Conservation (phyloP, 92 coral and sea anemone species). For the Paragorgia papillata region DNA sequence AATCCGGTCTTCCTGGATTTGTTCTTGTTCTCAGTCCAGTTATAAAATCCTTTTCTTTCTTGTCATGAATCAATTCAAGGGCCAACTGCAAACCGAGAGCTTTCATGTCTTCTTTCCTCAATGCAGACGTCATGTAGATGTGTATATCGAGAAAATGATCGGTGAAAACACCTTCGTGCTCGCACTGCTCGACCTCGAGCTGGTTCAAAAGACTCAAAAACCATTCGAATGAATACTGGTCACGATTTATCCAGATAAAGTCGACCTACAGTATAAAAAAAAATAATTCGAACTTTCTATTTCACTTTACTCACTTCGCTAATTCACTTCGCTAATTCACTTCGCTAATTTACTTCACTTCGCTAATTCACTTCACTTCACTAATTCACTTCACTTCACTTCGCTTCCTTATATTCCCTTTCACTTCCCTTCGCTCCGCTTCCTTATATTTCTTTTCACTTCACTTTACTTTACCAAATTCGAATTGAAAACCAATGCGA, state of each 20-base stretch:
- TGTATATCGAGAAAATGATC: conserved; percentile 39
- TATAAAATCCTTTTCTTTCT: conserved; percentile 78
- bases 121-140: conserved; percentile 42
- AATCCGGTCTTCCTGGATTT: conserved; percentile 86
- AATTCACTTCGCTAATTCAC: too few species aligned
- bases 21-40: conserved; percentile 87
- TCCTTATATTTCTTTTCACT: too few species aligned
- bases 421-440: too few species aligned
- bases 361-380: too few species aligned
- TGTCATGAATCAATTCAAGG: conserved; percentile 69
- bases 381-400: too few species aligned
- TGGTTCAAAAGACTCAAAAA: conserved; percentile 40
- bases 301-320: too few species aligned
- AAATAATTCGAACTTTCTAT: neutral
- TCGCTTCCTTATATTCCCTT: too few species aligned
- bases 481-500: too few species aligned
- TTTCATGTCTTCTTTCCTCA: conserved; percentile 45
- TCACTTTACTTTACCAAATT: too few species aligned
- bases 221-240: conserved; percentile 43
- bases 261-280: conserved; percentile 7
- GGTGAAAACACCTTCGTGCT: conserved; percentile 24
- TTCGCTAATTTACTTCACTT: too few species aligned
- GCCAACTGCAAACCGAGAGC: conserved; percentile 37
- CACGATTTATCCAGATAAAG: conserved; percentile 45
- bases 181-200: conserved; percentile 33